A percentile compares a stretch with the other conserved stretches of the same genome.
These are phyloP conservation scores for Rhynchophorus ferrugineus DNA, from an alignment of 1,140 invertebrate species.

Conservation along the genomic window DNA sequence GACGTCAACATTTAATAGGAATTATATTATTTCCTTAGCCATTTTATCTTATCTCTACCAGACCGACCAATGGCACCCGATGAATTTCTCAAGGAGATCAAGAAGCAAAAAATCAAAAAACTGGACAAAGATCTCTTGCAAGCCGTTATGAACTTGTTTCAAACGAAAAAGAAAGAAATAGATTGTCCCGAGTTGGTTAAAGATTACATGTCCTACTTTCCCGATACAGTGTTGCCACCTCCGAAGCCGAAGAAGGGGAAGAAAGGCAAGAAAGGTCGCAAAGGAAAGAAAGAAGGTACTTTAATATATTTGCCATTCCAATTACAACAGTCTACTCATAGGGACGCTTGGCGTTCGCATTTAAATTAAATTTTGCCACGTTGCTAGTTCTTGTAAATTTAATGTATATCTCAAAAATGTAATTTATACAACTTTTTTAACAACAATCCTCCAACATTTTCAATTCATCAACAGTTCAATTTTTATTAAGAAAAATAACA, in stretches of 20 bases:
- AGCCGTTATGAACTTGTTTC: constrained; percentile 37
- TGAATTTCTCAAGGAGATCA: constrained; percentile 34
- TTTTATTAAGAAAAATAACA: too few relatives aligned
- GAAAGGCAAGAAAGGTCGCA: constrained; percentile 27
- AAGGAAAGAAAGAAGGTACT: constrained; percentile 8
- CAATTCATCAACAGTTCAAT: too few relatives aligned
- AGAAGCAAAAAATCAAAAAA: constrained; percentile 38
- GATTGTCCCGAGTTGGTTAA: constrained; percentile 37
- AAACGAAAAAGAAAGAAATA: constrained; percentile 31
- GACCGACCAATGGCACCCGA: constrained; percentile 30
- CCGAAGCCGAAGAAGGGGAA: constrained; percentile 26
- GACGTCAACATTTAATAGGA: constrained; percentile 1
- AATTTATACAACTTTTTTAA: too few relatives aligned
- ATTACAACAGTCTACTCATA: neutral
- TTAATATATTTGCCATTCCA: neutral
- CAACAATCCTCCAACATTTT: too few relatives aligned
- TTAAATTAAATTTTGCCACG: too few relatives aligned
- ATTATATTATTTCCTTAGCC: constrained; percentile 13
- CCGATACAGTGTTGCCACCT: constrained; percentile 32
- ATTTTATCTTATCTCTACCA: constrained; percentile 31
- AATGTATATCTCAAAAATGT: too few relatives aligned
- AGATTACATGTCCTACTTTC: constrained; percentile 40
- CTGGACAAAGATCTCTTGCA: constrained; percentile 39
- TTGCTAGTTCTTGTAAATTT: too few relatives aligned
- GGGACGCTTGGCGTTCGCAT: too few relatives aligned